A percentile compares a stretch with the other conserved stretches of the same genome.
Conservation (phyloP, 1,140 invertebrate species). For the Ooceraea biroi region DNA sequence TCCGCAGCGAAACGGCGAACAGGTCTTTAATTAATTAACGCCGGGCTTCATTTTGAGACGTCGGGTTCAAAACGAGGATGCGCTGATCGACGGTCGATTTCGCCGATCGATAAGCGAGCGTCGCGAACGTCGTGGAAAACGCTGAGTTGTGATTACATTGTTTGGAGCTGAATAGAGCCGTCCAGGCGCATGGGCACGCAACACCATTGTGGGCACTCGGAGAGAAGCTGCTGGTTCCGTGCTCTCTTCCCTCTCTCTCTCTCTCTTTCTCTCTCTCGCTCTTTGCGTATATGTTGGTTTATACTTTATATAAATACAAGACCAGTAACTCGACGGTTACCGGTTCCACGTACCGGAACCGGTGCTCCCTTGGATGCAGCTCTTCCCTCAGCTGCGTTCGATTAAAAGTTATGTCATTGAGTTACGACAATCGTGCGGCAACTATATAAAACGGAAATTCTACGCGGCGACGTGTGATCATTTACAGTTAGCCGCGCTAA, state of each 20-base stretch:
- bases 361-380: conserved; percentile 7
- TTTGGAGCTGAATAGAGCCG: conserved; percentile 80
- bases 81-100: conserved; percentile 76
- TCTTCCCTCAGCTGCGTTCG: conserved; percentile 24
- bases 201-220: conserved; percentile 74
- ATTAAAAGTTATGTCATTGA: conserved; percentile 71
- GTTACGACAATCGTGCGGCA: conserved; percentile 51
- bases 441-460: conserved; percentile 36
- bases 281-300: conserved; percentile 67
- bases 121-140: conserved; percentile 74
- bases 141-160: conserved; percentile 83
- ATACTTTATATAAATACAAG: conserved; percentile 80
- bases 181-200: conserved; percentile 76
- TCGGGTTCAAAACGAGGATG: conserved; percentile 64
- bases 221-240: conserved; percentile 56
- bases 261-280: background rate
- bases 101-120: conserved; percentile 72
- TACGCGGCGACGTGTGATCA: conserved; percentile 47
- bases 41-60: conserved; percentile 62
- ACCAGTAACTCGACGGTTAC: conserved; percentile 77
- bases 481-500: conserved; percentile 21
- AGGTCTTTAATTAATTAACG: conserved; percentile 75
- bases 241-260: background rate
- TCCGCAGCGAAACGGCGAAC: conserved; percentile 38
- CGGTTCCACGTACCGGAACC: conserved; percentile 68